Evolutionary conservation across 2,113 vertebrate genomes (phyloP).

Genomic region (Sisor rabdophorus): DNA sequence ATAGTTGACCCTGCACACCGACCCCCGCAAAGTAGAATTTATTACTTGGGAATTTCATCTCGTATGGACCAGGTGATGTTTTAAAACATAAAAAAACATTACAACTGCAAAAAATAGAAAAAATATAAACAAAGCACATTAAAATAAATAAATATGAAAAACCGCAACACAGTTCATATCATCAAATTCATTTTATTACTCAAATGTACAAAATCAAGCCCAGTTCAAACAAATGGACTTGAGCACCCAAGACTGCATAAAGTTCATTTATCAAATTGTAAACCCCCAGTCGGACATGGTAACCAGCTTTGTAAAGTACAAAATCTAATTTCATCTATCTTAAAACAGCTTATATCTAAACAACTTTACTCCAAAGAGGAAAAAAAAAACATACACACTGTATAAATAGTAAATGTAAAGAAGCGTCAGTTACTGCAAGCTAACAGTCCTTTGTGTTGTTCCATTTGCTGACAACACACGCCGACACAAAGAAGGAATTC

Average conservation of each 20-base stretch:
- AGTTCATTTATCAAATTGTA: conserved; percentile 56
- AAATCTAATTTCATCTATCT: conserved; percentile 10
- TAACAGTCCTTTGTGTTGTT: background rate
- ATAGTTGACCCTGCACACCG: too few relatives aligned
- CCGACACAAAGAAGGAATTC: background rate
- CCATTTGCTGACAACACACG: background rate
- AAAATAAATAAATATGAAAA: background rate
- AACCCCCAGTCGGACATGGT: conserved; percentile 44
- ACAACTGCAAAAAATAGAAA: too few relatives aligned
- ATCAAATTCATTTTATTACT: conserved; percentile 26
- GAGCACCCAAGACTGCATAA: conserved; percentile 31
- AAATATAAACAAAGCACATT: background rate
- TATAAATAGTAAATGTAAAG: background rate
- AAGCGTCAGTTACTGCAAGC: background rate
- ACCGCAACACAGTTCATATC: background rate
- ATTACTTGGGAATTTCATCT: too few relatives aligned
- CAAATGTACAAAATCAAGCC: conserved; percentile 25
- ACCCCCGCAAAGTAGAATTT: too few relatives aligned
- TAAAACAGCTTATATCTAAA: conserved; percentile 13
- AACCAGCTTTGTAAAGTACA: conserved; percentile 13
- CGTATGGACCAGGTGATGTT: too few relatives aligned
- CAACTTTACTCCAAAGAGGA: background rate
- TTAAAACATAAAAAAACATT: too few relatives aligned
- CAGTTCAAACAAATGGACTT: conserved; percentile 41
- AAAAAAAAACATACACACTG: background rate